Evolutionary conservation across 2,113 vertebrate species (phyloP).

Genomic region (Callithrix jacchus): DNA sequence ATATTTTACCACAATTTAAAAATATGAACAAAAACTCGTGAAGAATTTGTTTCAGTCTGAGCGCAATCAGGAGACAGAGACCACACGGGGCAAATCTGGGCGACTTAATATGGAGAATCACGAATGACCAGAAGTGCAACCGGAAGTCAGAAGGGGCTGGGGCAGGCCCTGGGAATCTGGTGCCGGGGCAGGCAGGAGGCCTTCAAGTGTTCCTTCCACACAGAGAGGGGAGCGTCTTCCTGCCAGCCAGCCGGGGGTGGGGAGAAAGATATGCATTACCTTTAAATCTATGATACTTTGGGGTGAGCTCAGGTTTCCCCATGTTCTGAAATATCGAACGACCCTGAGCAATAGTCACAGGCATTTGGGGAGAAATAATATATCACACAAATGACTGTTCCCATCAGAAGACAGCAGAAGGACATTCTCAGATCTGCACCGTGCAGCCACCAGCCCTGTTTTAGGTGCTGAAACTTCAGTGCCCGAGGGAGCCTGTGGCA

Average conservation of each 20-base stretch:
- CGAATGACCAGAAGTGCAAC: too few species aligned
- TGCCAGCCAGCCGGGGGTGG: too few species aligned
- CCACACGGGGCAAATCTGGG: background rate
- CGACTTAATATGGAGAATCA: background rate
- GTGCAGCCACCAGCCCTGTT: too few species aligned
- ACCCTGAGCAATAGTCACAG: background rate
- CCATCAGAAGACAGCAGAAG: background rate
- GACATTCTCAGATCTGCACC: background rate
- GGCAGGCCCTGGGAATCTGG: background rate
- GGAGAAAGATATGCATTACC: background rate
- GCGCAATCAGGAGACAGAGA: background rate
- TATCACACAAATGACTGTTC: background rate
- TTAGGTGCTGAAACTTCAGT: background rate
- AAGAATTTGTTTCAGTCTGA: background rate
- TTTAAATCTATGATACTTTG: too few species aligned
- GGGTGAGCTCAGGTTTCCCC: background rate
- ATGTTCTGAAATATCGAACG: background rate
- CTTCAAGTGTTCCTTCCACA: fast-evolving
- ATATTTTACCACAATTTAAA: background rate
- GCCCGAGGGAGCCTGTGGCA: background rate
- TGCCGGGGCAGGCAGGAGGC: too few species aligned
- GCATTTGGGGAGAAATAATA: background rate
- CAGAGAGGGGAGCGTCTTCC: background rate
- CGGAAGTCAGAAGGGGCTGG: too few species aligned
- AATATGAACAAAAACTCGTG: fast-evolving